phyloP scores from a whole-genome alignment of 2,888 invertebrate species.

The Sialis fuliginosa region DNA sequence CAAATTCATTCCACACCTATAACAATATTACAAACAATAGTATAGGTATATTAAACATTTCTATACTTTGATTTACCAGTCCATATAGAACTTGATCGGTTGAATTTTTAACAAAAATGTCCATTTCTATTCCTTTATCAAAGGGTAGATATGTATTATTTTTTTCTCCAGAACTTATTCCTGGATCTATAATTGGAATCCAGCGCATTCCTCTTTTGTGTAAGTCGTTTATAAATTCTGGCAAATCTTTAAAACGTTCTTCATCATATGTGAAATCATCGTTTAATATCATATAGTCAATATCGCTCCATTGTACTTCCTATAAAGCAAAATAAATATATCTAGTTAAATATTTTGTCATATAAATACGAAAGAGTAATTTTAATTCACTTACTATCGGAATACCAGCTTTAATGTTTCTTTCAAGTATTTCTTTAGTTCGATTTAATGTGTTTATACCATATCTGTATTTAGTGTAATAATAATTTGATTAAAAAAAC shows the following conservation, averaged over 20 bases:
- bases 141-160: conserved; percentile 54
- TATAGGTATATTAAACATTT: too few relatives aligned
- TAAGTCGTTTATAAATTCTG: conserved; percentile 47
- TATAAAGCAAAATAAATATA: conserved; percentile 17
- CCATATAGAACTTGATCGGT: conserved; percentile 47
- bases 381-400: conserved; percentile 41
- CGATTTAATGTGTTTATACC: conserved; percentile 47
- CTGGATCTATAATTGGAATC: conserved; percentile 57
- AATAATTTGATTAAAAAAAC: too few relatives aligned
- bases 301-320: conserved; percentile 73
- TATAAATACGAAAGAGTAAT: not conserved
- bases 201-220: conserved; percentile 59
- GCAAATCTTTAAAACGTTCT: conserved; percentile 40
- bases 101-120: conserved; percentile 56
- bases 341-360: not conserved
- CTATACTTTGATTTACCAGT: conserved; percentile 32
- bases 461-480: conserved; percentile 27
- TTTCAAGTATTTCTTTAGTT: conserved; percentile 45
- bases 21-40: conserved; percentile 2
- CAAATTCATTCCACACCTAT: conserved; percentile 51
- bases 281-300: conserved; percentile 64
- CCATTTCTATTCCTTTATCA: conserved; percentile 52
- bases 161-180: conserved; percentile 49
- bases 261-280: conserved; percentile 65
- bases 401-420: conserved; percentile 55